phyloP scores from a whole-genome alignment of 2,113 vertebrate species.

The Varanus komodoensis region DNA sequence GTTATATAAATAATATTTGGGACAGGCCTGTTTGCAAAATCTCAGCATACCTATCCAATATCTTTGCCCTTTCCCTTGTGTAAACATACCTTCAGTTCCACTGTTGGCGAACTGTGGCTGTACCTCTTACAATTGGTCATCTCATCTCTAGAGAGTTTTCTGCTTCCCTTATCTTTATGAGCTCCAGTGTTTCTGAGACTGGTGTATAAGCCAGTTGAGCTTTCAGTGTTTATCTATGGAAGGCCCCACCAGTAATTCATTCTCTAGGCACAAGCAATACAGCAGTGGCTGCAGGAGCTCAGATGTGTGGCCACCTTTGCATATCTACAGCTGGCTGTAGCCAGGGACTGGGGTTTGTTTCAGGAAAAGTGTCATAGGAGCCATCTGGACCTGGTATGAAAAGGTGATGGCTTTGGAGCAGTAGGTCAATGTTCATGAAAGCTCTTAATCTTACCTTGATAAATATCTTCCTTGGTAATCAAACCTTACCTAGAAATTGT shows the following conservation, averaged over 20 bases:
- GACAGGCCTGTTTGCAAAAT: not conserved
- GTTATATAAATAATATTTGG: not conserved
- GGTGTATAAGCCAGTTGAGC: not conserved
- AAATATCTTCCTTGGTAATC: not conserved
- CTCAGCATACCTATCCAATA: not conserved
- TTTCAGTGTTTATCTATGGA: not conserved
- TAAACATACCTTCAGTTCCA: not conserved
- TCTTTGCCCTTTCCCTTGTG: not conserved
- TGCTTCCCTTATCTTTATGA: not conserved
- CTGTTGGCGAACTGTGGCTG: not conserved
- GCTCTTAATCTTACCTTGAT: not conserved
- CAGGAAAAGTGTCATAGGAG: not conserved
- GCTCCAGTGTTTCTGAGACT: not conserved
- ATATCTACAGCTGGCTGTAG: not conserved
- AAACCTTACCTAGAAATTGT: not conserved
- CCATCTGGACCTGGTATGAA: not conserved
- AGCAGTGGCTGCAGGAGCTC: too few species aligned
- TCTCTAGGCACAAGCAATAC: not conserved
- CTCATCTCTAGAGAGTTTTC: not conserved
- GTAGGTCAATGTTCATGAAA: not conserved
- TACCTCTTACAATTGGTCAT: not conserved
- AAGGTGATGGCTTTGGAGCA: not conserved
- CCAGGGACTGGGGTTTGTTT: not conserved
- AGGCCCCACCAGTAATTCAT: not conserved
- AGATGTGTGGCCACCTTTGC: not conserved